phyloP scores from a whole-genome alignment of 2,888 invertebrate species.

The Trissolcus japonicus region DNA sequence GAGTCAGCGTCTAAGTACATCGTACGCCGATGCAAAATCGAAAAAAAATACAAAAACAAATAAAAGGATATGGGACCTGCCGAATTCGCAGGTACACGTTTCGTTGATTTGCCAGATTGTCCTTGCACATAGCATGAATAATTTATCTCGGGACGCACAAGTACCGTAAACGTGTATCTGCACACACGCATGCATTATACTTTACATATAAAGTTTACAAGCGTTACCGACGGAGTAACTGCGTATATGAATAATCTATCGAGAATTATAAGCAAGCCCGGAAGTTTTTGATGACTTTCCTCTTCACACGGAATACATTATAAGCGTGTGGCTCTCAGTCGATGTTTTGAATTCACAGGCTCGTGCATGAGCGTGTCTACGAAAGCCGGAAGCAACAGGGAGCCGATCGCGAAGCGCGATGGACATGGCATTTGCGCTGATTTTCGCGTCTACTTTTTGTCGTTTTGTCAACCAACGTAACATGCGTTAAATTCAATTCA shows the following conservation, averaged over 20 bases:
- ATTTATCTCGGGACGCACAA: conserved; percentile 32
- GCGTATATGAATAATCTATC: conserved; percentile 56
- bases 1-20: too few species aligned
- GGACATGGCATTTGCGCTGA: conserved; percentile 34
- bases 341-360: conserved; percentile 44
- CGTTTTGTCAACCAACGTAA: conserved; percentile 21
- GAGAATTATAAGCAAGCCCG: conserved; percentile 45
- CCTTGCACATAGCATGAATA: conserved; percentile 32
- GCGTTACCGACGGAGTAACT: conserved; percentile 38
- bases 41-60: not conserved
- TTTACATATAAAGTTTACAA: conserved; percentile 53
- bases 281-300: conserved; percentile 57
- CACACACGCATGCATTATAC: conserved; percentile 42
- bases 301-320: conserved; percentile 55
- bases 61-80: not conserved
- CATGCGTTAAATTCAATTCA: conserved; percentile 34
- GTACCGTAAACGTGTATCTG: conserved; percentile 22
- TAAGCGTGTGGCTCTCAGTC: conserved; percentile 27
- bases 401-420: conserved; percentile 39
- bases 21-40: not conserved
- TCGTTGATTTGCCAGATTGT: conserved; percentile 25
- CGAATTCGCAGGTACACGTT: conserved; percentile 8
- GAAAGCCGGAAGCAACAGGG: conserved; percentile 44
- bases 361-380: conserved; percentile 39
- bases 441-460: conserved; percentile 39